Evolutionary conservation across 2,113 vertebrate species (phyloP), one percentile per base, ranked within the genome.

Genomic region (Opisthocomus hoazin): DNA sequence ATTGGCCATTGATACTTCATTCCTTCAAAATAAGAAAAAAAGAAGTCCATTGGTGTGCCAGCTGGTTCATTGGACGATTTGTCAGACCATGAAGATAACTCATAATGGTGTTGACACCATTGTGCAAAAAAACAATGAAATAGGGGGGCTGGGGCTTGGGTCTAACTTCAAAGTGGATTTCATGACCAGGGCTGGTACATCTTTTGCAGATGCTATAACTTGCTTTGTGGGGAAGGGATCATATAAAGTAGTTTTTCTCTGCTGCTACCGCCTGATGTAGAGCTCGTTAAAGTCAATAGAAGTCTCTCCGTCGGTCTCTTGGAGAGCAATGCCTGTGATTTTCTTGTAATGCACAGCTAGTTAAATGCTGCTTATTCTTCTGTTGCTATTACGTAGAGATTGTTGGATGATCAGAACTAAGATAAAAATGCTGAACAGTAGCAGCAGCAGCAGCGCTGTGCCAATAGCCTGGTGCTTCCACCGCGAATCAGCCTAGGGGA

Each of bases 401-500:
- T 65, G 23, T 18, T 24, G 37, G 22, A 75, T 2, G 3, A 18
- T 43, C 20, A 60, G 54, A 89, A 26, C 16, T 6, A 66, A 70
- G 21, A 57, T 48, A 22, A 39, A 92, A 61, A 27, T 24, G 43
- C 30, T 43, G 11, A 65, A 12, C 22, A 70, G 34, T 4, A 43
- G 16, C 29, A 78, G 56, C 34, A 78, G 56, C 34, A 79, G 36
- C 43, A 36, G 39, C 37, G 26, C 29, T 18, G 27, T 84, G 64
- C 66, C 1, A 1, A 5, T 79, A 39, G 24, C 17, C 5, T 27
- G 43, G 26, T 78, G 48, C 61, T 86, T 39, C 37, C 21, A 12
- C 9, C n/a, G 9, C 0, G 1, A 26, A 19, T 51, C 29, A 85
- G 17, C 29, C 41, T 2, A 1, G 18, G 13, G 54, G 11, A 17